Evolutionary conservation across 2,888 invertebrate genomes (phyloP), one percentile per base, ranked within the genome.

Genomic region (Himalopsyche tibetana): DNA sequence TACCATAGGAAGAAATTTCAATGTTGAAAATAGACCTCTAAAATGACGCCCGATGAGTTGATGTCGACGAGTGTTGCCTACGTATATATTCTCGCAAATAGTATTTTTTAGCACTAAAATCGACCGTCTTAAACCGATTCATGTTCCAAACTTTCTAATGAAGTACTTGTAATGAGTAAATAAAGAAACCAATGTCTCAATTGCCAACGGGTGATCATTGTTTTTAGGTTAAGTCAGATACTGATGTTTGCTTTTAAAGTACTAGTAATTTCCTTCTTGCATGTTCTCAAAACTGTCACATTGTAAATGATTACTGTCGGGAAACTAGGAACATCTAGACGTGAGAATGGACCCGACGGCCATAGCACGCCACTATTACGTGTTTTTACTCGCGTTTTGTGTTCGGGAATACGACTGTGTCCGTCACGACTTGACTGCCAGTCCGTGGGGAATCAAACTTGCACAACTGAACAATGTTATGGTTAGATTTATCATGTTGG

Each of bases 271-370:
- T 63, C 28, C 63, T 63, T 1, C 63, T 63, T 15, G 8, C 8
- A 15, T 28, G 63, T 63, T 56, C 63, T 63, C 63, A 63, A 80
- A 56, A 74, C 69, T 28, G 55, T 84, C 84, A 84, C 84, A 84
- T 84, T 80, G 80, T 80, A 80, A 80, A 55, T 55, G 83, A 74
- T 42, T 40, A 42, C n/a, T 55, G 38, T 42, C 19, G 84, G n/a
- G 38, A 40, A 56, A 40, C 42, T 81, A n/a, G 69, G 82, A 85
- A 56, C 81, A 81, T 81, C 82, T 40, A 80, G 81, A 85, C 84
- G 84, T 85, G 84, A 82, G 84, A 85, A 85, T 81, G 82, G 84
- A 38, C 55, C 36, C 80, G 74, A 8, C 11, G 63, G 19, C 17
- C 56, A 83, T 84, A 45, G 55, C 19, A 28, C 63, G 28, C 28